Evolutionary conservation across 2,797 vertebrate species (phyloP).

Genomic region (Nasua narica): DNA sequence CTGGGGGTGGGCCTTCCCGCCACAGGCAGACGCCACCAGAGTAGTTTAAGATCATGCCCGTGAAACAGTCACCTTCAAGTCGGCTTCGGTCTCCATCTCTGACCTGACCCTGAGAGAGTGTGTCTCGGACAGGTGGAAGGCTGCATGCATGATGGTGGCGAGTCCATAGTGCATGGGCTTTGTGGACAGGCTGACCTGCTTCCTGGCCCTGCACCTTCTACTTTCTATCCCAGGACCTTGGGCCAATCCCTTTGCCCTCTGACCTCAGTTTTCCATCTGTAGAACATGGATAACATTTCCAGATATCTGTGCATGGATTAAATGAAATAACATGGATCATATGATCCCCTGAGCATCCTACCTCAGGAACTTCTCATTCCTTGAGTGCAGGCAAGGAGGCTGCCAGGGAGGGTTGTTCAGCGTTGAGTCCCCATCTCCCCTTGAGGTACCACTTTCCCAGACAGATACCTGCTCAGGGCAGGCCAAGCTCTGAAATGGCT

Average conservation of each 20-base stretch:
- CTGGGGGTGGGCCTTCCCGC: fast-evolving
- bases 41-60: too few relatives aligned
- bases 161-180: neutral
- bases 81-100: neutral
- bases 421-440: neutral
- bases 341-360: fast-evolving
- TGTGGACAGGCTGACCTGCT: neutral
- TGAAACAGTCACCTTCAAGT: neutral
- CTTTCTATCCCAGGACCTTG: neutral
- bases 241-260: neutral
- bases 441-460: fast-evolving
- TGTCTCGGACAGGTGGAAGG: neutral
- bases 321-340: neutral
- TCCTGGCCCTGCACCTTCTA: neutral
- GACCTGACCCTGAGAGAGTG: too few relatives aligned
- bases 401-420: fast-evolving
- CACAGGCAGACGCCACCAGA: neutral
- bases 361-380: neutral
- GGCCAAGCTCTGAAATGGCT: neutral
- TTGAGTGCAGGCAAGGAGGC: neutral
- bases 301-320: neutral
- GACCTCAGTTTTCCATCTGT: neutral
- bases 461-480: neutral
- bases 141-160: neutral
- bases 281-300: neutral